Conservation (phyloP, 2,113 vertebrate species). For the Chamaetylas fuelleborni region DNA sequence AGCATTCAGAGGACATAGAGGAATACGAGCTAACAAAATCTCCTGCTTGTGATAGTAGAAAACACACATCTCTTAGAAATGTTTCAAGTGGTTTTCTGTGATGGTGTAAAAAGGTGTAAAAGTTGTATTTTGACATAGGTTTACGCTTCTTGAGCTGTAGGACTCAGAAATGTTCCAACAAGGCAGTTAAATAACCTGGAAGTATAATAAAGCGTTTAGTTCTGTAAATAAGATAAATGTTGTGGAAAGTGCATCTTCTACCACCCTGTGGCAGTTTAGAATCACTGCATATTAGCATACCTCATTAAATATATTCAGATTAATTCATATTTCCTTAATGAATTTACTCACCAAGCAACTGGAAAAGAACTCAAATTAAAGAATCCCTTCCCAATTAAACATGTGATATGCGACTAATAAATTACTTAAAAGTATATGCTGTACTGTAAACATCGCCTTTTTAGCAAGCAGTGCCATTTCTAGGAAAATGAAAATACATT, state of each 20-base stretch:
- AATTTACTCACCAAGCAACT: not conserved
- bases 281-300: conserved; percentile 74
- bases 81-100: not conserved
- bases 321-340: conserved; percentile 45
- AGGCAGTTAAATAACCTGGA: conserved; percentile 13
- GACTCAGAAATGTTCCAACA: not conserved
- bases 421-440: not conserved
- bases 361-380: not conserved
- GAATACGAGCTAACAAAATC: not conserved
- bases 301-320: conserved; percentile 58
- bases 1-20: not conserved
- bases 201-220: conserved; percentile 62
- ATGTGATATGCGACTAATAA: not conserved
- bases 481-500: not conserved
- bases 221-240: conserved; percentile 68
- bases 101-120: not conserved
- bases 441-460: not conserved
- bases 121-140: not conserved
- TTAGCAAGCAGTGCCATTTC: not conserved
- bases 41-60: not conserved
- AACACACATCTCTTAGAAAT: not conserved
- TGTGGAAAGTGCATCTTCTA: conserved; percentile 74
- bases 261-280: conserved; percentile 78
- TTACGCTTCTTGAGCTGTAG: not conserved
- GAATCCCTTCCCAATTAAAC: not conserved